A percentile compares a stretch with the other conserved stretches of the same genome.
These are phyloP conservation scores for Zaprionus nigranus DNA, from an alignment of 1,140 invertebrate species.

Conservation along the genomic window DNA sequence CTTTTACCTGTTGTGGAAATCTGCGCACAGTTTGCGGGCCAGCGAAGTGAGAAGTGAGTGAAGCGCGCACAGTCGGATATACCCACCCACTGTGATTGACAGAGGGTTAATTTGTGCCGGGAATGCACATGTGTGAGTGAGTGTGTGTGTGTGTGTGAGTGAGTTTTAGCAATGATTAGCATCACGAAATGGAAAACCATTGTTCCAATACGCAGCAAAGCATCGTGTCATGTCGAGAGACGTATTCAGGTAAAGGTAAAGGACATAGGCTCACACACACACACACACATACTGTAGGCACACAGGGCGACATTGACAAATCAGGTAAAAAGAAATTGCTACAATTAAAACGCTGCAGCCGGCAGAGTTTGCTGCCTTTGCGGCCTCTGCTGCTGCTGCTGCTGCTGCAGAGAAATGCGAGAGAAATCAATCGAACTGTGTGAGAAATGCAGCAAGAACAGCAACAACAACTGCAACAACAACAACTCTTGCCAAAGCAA, in stretches of 20 bases:
- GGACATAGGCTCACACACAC: slow-evolving; percentile 8
- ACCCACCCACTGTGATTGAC: slow-evolving; percentile 27
- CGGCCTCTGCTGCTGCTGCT: neutral
- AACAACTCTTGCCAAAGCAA: neutral
- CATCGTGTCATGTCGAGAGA: slow-evolving; percentile 6
- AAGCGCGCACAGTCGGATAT: slow-evolving; percentile 67
- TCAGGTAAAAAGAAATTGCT: slow-evolving; percentile 46
- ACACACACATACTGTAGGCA: neutral
- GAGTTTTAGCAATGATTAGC: slow-evolving; percentile 78
- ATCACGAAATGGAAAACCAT: slow-evolving; percentile 74
- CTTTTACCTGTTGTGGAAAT: slow-evolving; percentile 57
- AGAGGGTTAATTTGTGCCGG: slow-evolving; percentile 65
- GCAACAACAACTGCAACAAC: neutral
- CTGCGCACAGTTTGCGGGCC: slow-evolving; percentile 1
- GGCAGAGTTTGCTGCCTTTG: neutral
- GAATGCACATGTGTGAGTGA: neutral
- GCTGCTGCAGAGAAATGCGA: neutral
- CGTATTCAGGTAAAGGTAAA: slow-evolving; percentile 67
- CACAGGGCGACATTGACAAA: slow-evolving; percentile 65
- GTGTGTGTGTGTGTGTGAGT: slow-evolving; percentile 25
- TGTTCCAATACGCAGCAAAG: slow-evolving; percentile 75
- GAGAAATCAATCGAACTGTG: slow-evolving; percentile 19
- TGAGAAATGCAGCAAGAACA: slow-evolving; percentile 8
- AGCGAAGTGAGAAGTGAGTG: slow-evolving; percentile 22
- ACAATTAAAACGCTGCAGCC: slow-evolving; percentile 54